Base-by-base conservation (phyloP, 2,113 vertebrate genomes). In the Pachycephala philippinensis region DNA sequence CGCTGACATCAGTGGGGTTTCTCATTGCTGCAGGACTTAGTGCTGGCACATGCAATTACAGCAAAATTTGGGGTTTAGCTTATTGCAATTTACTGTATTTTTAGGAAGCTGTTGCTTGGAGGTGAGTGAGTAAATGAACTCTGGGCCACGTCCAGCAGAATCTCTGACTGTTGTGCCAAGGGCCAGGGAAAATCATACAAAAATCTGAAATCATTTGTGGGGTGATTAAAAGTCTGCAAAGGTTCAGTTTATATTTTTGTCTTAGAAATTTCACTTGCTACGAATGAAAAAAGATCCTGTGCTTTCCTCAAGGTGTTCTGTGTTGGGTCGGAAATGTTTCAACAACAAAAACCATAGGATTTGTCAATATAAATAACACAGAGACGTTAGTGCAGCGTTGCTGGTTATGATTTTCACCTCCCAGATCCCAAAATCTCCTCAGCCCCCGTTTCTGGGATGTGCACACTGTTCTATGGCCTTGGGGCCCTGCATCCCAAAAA, bases 1-100 rank as follows among this genome's bases (percentile, higher is more conserved):
- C 81, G 96, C 92, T 95, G 95, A 93, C 90, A 93, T 86, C 96
- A 82, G 83, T 96, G 92, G 92, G 92, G 93, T 88, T 96, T 76
- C 94, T 89, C 52, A 87, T 88, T 95, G 78, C 91, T 87, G 91
- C 59, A 96, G 75, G 92, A 78, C 90, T 93, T 93, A 93, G 83
- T 1, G 33, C 70, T 80, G 84, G 91, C 79, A 76, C 68, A 69
- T 68, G 93, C 69, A 96, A 81, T 81, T 84, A 66, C 90, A 93
- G 93, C 39, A 68, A 92, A 93, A 84, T 96, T 94, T 91, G 87
- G 66, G 75, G 89, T 83, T 95, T 97, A 64, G 50, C 23, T 9
- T 74, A 64, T 94, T 95, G 72, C 39, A 71, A n/a, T 89, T 37
- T 33, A 44, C 59, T 82, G 53, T 12, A 15, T 63, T 93, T 95